Conservation (phyloP, 2,797 vertebrate species). For the Poeciliopsis presidionis region DNA sequence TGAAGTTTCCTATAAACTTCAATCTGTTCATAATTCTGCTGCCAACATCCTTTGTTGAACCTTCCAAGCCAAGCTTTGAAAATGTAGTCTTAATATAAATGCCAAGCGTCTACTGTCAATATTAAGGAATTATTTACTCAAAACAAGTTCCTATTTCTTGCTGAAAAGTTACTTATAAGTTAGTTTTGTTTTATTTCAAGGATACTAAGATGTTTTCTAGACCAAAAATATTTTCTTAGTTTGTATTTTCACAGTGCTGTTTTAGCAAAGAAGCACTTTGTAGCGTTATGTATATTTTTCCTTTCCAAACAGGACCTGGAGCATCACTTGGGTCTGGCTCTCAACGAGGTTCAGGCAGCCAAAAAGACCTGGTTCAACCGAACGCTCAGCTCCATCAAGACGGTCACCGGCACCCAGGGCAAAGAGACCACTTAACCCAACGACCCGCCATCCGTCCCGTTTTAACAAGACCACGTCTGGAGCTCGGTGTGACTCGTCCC, state of each 20-base stretch:
- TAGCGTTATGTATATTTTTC: background rate
- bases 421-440: constrained; percentile 93
- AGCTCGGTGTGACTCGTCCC: constrained; percentile 30
- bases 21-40: background rate
- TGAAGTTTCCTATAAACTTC: background rate
- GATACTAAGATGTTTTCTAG: no score
- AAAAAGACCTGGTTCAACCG: constrained; percentile 99
- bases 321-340: constrained; percentile 94
- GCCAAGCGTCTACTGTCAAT: no score
- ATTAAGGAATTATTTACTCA: no score
- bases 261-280: background rate
- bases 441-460: constrained; percentile 11
- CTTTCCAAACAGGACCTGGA: constrained; percentile 89
- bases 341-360: constrained; percentile 96
- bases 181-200: no score
- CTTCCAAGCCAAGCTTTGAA: background rate
- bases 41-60: background rate
- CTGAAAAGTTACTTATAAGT: no score
- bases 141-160: no score
- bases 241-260: no score
- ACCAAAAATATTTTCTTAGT: no score
- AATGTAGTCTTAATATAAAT: no score
- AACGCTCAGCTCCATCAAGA: constrained; percentile 98
- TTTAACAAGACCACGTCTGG: constrained; percentile 28
- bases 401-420: constrained; percentile 95